A percentile compares a stretch with the other conserved stretches of the same genome.
Conservation (phyloP, 1,140 invertebrate species). For the Bathynomus jamesi region DNA sequence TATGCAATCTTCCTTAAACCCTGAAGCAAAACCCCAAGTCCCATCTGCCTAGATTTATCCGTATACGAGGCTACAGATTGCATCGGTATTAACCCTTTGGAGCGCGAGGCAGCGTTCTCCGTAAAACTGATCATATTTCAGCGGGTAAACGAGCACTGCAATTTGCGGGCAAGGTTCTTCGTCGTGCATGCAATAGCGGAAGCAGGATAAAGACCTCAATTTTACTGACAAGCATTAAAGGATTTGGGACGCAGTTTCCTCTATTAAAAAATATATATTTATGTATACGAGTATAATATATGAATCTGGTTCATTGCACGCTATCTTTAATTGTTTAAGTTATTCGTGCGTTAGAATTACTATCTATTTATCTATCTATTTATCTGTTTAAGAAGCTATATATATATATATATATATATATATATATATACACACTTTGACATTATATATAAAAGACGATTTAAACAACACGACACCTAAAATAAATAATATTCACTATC, state of each 20-base stretch:
- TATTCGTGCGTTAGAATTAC: too few relatives aligned
- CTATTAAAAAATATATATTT: conserved; percentile 3
- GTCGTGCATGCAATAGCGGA: not conserved
- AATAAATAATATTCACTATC: too few relatives aligned
- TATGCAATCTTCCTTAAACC: not conserved
- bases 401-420: conserved; percentile 11
- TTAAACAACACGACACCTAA: too few relatives aligned
- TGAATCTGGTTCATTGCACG: not conserved
- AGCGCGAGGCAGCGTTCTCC: not conserved
- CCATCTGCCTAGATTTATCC: not conserved
- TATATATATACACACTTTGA: conserved; percentile 2
- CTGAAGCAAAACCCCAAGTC: not conserved
- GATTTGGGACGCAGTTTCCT: not conserved
- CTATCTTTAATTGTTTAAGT: too few relatives aligned
- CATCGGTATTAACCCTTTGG: not conserved
- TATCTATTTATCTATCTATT: conserved; percentile 8
- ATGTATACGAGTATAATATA: not conserved
- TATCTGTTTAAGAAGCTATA: conserved; percentile 3
- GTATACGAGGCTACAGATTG: not conserved
- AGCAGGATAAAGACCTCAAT: not conserved
- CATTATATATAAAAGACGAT: not conserved
- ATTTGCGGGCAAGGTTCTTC: too few relatives aligned
- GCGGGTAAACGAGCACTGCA: not conserved
- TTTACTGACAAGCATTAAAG: not conserved
- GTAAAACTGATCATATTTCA: not conserved